Conservation (phyloP, 2,888 invertebrate species). For the Drosophila quasianomalipes region DNA sequence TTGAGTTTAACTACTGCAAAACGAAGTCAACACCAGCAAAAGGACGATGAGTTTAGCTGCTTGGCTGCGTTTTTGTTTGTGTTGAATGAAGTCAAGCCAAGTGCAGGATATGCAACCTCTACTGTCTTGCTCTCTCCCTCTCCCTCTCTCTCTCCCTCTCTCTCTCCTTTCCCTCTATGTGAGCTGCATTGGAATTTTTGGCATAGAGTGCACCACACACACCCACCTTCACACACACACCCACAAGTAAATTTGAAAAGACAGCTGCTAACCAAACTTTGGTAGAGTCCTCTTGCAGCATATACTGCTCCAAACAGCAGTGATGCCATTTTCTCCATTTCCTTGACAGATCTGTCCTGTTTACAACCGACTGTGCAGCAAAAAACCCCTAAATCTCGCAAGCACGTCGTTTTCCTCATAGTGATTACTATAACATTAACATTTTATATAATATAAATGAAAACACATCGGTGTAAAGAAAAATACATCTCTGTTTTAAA, state of each 20-base stretch:
- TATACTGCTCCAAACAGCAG: slow-evolving; percentile 22
- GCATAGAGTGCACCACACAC: slow-evolving; percentile 45
- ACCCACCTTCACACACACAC: slow-evolving; percentile 21
- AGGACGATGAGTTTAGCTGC: slow-evolving; percentile 63
- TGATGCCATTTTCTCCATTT: neutral
- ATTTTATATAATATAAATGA: neutral
- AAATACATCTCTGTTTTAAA: neutral
- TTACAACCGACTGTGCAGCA: neutral
- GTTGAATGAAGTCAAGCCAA: slow-evolving; percentile 57
- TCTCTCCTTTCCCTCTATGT: slow-evolving; percentile 2
- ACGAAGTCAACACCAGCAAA: slow-evolving; percentile 20
- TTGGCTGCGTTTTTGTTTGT: slow-evolving; percentile 72
- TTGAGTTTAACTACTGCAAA: slow-evolving; percentile 79
- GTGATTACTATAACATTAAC: too few relatives aligned
- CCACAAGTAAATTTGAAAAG: slow-evolving; percentile 20
- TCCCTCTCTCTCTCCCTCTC: neutral
- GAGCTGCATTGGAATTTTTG: slow-evolving; percentile 65
- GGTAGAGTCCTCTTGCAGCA: slow-evolving; percentile 48
- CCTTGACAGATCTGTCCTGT: neutral
- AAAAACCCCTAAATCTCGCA: too few relatives aligned
- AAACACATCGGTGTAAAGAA: neutral
- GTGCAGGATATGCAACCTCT: slow-evolving; percentile 57
- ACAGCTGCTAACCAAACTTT: slow-evolving; percentile 68
- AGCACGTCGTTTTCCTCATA: too few relatives aligned
- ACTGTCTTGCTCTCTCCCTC: neutral